Percentiles rank a stretch among this genome's conserved stretches.
Evolutionary conservation across 2,113 vertebrate genomes (phyloP).

Genomic region (Hippocampus guttulatus): DNA sequence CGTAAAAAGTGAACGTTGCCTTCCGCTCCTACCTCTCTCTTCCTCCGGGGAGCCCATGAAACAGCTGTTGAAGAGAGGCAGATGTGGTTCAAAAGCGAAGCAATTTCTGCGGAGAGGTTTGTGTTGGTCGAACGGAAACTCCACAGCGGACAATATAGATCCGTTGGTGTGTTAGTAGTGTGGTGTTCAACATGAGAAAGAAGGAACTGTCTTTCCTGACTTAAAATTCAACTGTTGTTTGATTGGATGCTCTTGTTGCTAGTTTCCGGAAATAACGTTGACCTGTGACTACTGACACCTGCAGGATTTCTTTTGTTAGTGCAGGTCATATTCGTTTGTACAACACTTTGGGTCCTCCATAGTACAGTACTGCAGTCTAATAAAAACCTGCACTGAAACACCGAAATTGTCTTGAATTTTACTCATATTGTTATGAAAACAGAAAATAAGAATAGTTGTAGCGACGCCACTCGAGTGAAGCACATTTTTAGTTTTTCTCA

Average conservation of each 20-base stretch:
- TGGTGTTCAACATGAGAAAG: conserved; percentile 19
- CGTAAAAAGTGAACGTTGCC: neutral
- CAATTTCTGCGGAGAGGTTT: neutral
- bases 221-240: conserved; percentile 62
- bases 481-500: too few relatives aligned
- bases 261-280: conserved; percentile 63
- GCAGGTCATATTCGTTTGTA: neutral
- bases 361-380: too few relatives aligned
- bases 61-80: conserved; percentile 37
- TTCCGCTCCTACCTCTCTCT: conserved; percentile 66
- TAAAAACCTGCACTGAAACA: too few relatives aligned
- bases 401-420: neutral
- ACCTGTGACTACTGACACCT: conserved; percentile 24
- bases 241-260: conserved; percentile 68
- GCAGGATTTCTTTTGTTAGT: conserved; percentile 2
- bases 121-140: neutral
- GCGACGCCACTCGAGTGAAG: too few relatives aligned
- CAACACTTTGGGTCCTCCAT: too few relatives aligned
- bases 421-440: neutral
- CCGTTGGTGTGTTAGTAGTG: conserved; percentile 13
- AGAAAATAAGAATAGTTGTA: neutral
- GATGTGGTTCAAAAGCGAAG: conserved; percentile 11
- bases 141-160: neutral
- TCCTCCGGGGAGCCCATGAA: conserved; percentile 74
- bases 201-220: conserved; percentile 38